A percentile compares a stretch with the other conserved stretches of the same genome.
Conservation (phyloP, 1,140 invertebrate genomes). For the Eurosta solidaginis region DNA sequence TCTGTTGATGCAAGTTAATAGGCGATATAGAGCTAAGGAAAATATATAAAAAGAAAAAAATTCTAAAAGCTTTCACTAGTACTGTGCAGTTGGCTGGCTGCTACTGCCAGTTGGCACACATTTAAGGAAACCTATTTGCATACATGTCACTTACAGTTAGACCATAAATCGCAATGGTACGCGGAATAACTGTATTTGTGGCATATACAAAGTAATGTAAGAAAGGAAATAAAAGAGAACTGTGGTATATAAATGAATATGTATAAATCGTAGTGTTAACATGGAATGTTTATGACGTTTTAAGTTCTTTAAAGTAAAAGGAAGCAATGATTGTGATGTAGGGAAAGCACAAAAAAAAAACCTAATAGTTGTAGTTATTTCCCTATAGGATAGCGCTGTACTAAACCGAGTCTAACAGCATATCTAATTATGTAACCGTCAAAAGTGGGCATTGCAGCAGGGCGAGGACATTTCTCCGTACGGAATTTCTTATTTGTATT, state of each 20-base stretch:
- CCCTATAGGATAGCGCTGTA: no score
- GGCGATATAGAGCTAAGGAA: background rate
- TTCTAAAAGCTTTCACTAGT: background rate
- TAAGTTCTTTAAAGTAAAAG: background rate
- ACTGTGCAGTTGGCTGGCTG: background rate
- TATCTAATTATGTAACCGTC: background rate
- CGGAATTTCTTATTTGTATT: no score
- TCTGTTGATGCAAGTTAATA: no score
- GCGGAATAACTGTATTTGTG: background rate
- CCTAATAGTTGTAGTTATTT: background rate
- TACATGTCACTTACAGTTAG: background rate
- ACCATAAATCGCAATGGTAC: background rate
- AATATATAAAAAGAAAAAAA: background rate
- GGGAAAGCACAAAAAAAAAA: no score
- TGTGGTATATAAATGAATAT: background rate
- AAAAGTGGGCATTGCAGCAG: background rate
- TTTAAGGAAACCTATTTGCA: background rate
- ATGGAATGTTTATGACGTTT: slow-evolving; percentile 2
- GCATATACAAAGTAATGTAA: background rate
- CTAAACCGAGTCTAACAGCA: background rate
- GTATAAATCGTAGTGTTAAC: slow-evolving; percentile 11
- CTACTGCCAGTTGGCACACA: background rate
- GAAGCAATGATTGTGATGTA: background rate
- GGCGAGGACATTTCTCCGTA: background rate
- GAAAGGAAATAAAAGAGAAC: background rate